Percentiles rank a stretch among this genome's conserved stretches.
Evolutionary conservation across 2,113 vertebrate genomes (phyloP).

Genomic region (Pseudorectes ferrugineus): DNA sequence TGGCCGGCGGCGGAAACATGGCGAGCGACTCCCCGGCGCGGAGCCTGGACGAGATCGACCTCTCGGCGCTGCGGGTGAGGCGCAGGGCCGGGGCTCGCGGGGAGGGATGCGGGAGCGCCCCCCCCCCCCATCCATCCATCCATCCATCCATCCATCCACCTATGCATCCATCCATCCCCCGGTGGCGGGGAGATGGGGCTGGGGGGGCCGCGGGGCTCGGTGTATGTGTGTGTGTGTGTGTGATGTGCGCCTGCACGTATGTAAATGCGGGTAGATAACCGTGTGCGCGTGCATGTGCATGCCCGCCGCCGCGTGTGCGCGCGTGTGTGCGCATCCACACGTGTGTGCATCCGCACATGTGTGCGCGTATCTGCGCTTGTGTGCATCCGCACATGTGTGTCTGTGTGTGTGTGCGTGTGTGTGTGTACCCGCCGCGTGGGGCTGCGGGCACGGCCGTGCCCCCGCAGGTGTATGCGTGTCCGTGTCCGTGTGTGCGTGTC

Average conservation of each 20-base stretch:
- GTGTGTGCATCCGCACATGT: not conserved
- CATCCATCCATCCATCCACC: no score
- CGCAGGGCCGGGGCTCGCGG: not conserved
- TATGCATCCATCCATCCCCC: no score
- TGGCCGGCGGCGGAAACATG: no score
- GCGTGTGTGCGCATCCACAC: not conserved
- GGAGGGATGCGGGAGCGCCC: not conserved
- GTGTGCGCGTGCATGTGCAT: not conserved
- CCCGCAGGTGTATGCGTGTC: not conserved
- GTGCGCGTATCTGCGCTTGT: not conserved
- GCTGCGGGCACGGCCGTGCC: not conserved
- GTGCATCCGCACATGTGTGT: not conserved
- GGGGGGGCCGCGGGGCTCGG: not conserved
- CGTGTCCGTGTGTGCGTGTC: no score
- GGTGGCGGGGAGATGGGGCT: not conserved
- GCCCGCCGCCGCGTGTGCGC: not conserved
- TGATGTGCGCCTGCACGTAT: not conserved
- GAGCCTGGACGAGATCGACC: no score
- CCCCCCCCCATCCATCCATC: not conserved
- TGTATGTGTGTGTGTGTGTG: not conserved
- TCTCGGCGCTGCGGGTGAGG: constrained; percentile 89
- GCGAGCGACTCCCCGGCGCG: no score
- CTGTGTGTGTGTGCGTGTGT: not conserved
- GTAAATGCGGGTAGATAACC: not conserved
- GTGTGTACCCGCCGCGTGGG: not conserved